Conservation (phyloP, 2,888 invertebrate species). For the Patella ulyssiponensis region DNA sequence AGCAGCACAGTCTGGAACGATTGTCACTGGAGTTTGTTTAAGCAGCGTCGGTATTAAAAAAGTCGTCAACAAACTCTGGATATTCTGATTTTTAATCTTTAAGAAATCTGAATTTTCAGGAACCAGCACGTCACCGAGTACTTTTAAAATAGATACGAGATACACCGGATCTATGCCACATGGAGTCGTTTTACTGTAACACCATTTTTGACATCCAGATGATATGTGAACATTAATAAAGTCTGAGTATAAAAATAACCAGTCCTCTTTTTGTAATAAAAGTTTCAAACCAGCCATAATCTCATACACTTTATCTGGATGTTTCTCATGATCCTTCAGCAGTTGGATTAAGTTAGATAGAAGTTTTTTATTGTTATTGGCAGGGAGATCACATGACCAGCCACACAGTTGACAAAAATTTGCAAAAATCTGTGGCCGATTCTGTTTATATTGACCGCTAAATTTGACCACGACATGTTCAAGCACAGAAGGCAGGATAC, state of each 20-base stretch:
- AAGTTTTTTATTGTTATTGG: not conserved
- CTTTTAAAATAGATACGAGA: not conserved
- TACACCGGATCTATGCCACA: not conserved
- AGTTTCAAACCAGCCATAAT: not conserved
- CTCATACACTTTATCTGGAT: not conserved
- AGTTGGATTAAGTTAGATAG: not conserved
- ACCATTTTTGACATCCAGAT: not conserved
- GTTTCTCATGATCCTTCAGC: not conserved
- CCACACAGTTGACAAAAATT: not conserved
- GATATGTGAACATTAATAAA: not conserved
- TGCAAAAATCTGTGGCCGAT: not conserved
- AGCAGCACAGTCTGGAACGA: not conserved
- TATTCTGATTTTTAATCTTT: not conserved
- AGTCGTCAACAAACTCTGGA: not conserved
- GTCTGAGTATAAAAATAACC: not conserved
- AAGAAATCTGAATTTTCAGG: not conserved
- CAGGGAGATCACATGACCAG: not conserved
- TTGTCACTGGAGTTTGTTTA: not conserved
- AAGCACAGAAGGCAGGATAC: not conserved
- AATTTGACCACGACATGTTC: not conserved
- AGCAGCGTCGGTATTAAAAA: not conserved
- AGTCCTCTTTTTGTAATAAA: not conserved
- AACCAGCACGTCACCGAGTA: not conserved
- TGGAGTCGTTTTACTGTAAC: not conserved
- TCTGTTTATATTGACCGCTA: not conserved